Evolutionary conservation across 2,888 invertebrate species (phyloP), one percentile per base, ranked within the genome.

Genomic region (Phalangium opilio): DNA sequence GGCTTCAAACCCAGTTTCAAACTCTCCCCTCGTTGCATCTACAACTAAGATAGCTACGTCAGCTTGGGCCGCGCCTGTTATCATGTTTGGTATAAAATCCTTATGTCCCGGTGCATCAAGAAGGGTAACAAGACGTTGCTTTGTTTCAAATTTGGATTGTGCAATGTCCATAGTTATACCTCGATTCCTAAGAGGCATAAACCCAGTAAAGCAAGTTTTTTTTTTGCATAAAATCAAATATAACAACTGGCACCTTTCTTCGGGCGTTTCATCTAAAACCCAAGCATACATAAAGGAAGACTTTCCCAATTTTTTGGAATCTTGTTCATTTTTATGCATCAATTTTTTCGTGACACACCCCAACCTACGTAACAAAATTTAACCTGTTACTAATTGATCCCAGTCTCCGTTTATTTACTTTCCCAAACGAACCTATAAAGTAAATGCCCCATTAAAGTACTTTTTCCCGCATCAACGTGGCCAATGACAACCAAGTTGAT

Each of bases 31-130:
- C 1, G 73, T 72, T 1, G 95, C 89, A 72, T 98, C 96, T 1
- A 98, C 85, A 0, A 98, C 96, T 18, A 99, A 69, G 32, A 99
- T 71, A 12, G 93, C 95, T 1, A 90, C 95, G 70, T 99, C 98
- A 2, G 98, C 98, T 68, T 96, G 95, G 1, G 91, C 86, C 2
- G 96, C 93, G 14, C 96, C 96, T 60, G 85, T 86, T 57, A 99
- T 98, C 96, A 99, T 98, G 62, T 98, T 96, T 2, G 98, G 96
- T 63, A 98, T 96, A 63, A 99, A 98, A 66, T 99, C 98, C 64
- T 87, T 91, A 67, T 99, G 98, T 0, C 98, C 98, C 1, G 98
- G 98, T 21, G 98, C 95, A 73, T 99, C 98, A 48, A 99, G 70
- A 41, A 99, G 70, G 0, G 81, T 83, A 0, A 86, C 77, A 11